Conservation (phyloP, 2,113 vertebrate species). For the Gila orcuttii region DNA sequence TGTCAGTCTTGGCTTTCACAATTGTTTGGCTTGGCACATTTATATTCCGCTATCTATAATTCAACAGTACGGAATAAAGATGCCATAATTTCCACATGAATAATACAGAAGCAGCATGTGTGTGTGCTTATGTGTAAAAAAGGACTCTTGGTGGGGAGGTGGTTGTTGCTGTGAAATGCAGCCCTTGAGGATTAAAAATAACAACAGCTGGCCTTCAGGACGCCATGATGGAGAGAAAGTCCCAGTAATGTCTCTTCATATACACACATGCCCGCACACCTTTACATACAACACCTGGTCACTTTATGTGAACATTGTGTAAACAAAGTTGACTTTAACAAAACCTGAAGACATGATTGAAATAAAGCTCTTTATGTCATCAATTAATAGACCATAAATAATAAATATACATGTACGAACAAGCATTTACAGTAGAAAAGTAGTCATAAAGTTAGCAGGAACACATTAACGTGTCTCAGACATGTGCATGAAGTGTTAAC, state of each 20-base stretch:
- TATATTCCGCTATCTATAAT: conserved; percentile 35
- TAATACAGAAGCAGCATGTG: conserved; percentile 25
- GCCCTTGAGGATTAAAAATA: conserved; percentile 79
- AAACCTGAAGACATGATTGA: background rate
- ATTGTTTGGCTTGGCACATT: conserved; percentile 42
- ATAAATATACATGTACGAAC: background rate
- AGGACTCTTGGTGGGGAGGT: conserved; percentile 51
- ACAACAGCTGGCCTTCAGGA: conserved; percentile 78
- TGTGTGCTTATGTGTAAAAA: conserved; percentile 43
- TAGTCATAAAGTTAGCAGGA: conserved; percentile 20
- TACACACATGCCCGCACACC: conserved; percentile 16
- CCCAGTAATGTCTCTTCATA: conserved; percentile 44
- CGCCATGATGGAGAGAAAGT: conserved; percentile 68
- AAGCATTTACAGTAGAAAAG: background rate
- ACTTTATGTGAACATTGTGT: background rate
- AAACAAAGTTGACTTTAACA: conserved; percentile 6
- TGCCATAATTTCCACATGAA: conserved; percentile 50
- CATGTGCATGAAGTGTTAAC: conserved; percentile 14
- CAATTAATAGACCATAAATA: conserved; percentile 22
- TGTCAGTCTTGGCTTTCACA: conserved; percentile 11
- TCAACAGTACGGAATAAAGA: conserved; percentile 33
- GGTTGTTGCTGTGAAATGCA: conserved; percentile 68
- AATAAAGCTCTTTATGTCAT: background rate
- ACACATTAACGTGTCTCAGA: background rate
- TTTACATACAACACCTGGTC: conserved; percentile 10